Evolutionary conservation across 2,888 invertebrate genomes (phyloP), one percentile per base, ranked within the genome.

Genomic region (Camptogramma bilineatum): DNA sequence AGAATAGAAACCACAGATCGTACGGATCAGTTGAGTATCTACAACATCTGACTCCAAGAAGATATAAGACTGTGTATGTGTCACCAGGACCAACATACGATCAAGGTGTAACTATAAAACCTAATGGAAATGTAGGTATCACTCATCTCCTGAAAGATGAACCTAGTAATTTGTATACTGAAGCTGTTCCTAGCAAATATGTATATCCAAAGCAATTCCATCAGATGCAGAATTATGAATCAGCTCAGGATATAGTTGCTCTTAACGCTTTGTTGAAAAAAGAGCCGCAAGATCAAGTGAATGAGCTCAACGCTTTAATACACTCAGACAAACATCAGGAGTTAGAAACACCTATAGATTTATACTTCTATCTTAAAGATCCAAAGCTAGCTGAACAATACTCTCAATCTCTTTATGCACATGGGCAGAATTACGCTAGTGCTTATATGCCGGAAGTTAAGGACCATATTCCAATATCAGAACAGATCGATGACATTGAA

Each of bases 301-400:
- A 90, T 56, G 91, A 93, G 60, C 80, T 94, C 13, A 91, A 93
- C 62, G 87, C 90, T 50, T 74, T 94, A n/a, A 73, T 94, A 13
- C 66, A 79, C n/a, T 71, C 72, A 4, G 76, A 76, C 47, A 68
- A 77, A 13, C 78, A 78, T 64, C 77, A 80, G 28, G 76, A 71
- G 16, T 66, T 85, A 7, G 79, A 88, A 31, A 81, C 80, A 0
- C 90, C 91, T 1, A 81, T 89, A 17, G 89, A 92, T 70, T 68
- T 91, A 48, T 91, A 81, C 66, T 90, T 87, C 63, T 90, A 90
- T 64, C 44, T 85, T 10, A 91, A 90, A 80, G 84, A 87, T 60
- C 75, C 83, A 13, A 72, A 66, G 3, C 44, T 76, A 5, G 70
- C 76, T 0, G 74, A 78, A 46, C 75, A 83, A 66, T 80, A 83